These are phyloP conservation scores for Sarcoramphus papa DNA, from an alignment of 2,797 vertebrate genomes.

Conservation along the genomic window DNA sequence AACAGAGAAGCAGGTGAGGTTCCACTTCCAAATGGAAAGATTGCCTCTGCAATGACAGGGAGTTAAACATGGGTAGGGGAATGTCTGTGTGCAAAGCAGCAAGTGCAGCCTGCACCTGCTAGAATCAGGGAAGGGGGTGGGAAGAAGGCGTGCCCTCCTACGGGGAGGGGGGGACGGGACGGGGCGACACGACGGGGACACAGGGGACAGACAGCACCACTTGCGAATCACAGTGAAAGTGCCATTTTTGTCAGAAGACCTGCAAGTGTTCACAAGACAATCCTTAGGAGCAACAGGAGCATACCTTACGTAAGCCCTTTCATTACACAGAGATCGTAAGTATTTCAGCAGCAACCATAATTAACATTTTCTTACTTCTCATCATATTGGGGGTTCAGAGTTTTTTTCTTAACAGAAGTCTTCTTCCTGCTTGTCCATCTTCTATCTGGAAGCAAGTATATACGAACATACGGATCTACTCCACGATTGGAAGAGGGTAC, in stretches of 20 bases:
- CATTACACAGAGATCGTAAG: background rate
- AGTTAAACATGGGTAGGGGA: background rate
- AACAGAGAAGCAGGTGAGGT: background rate
- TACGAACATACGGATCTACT: constrained; percentile 88
- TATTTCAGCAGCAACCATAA: background rate
- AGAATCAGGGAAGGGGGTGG: background rate
- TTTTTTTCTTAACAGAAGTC: constrained; percentile 86
- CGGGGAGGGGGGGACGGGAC: no score
- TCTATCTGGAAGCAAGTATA: constrained; percentile 93
- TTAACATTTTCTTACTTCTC: constrained; percentile 80
- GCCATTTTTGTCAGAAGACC: background rate
- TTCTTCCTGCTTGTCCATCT: constrained; percentile 85
- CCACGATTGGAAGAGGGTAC: constrained; percentile 80
- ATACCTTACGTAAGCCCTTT: background rate
- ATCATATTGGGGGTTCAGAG: constrained; percentile 83
- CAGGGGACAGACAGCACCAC: background rate
- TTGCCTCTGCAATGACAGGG: background rate
- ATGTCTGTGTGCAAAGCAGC: background rate
- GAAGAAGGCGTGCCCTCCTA: background rate
- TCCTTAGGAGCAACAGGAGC: background rate
- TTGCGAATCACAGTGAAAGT: background rate
- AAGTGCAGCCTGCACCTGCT: background rate
- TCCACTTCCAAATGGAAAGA: background rate
- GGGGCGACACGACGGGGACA: no score
- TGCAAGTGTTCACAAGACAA: background rate